Evolutionary conservation across 1,140 invertebrate genomes (phyloP).

Genomic region (Dufourea novaeangliae): DNA sequence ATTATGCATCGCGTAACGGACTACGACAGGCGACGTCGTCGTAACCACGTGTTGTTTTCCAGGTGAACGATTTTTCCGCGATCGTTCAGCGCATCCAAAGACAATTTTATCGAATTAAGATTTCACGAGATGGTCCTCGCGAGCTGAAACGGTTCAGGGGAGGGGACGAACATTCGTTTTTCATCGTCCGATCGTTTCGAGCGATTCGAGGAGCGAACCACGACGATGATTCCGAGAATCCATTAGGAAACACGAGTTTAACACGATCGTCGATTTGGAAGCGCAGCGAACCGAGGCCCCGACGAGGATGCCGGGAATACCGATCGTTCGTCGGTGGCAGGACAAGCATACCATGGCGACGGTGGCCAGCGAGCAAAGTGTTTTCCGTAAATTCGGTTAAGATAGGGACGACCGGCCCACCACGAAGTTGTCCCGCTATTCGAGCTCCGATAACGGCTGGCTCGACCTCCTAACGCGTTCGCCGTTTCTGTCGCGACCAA

Average conservation of each 20-base stretch:
- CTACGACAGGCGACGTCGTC: not conserved
- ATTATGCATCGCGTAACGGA: not conserved
- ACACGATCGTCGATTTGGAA: constrained; percentile 61
- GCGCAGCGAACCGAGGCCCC: constrained; percentile 18
- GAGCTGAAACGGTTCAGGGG: too few species aligned
- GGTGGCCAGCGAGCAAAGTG: constrained; percentile 62
- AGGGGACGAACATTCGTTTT: too few species aligned
- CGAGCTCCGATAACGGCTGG: constrained; percentile 43
- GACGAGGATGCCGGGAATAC: constrained; percentile 61
- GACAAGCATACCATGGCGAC: constrained; percentile 65
- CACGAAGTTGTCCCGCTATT: constrained; percentile 59
- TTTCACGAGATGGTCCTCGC: too few species aligned
- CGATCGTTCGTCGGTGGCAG: constrained; percentile 64
- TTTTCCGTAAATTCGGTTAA: constrained; percentile 74
- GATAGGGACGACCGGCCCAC: constrained; percentile 69
- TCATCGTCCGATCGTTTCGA: constrained; percentile 38
- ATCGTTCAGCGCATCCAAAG: constrained; percentile 4
- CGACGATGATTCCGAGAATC: constrained; percentile 65
- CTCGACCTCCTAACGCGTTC: not conserved
- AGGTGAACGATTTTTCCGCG: constrained; percentile 8
- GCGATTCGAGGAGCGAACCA: constrained; percentile 52
- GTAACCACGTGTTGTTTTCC: not conserved
- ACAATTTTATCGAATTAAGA: constrained; percentile 20
- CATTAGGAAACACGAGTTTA: constrained; percentile 73
- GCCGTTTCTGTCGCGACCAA: not conserved